Conservation (phyloP, 2,113 vertebrate species). For the Ariopsis seemanni region DNA sequence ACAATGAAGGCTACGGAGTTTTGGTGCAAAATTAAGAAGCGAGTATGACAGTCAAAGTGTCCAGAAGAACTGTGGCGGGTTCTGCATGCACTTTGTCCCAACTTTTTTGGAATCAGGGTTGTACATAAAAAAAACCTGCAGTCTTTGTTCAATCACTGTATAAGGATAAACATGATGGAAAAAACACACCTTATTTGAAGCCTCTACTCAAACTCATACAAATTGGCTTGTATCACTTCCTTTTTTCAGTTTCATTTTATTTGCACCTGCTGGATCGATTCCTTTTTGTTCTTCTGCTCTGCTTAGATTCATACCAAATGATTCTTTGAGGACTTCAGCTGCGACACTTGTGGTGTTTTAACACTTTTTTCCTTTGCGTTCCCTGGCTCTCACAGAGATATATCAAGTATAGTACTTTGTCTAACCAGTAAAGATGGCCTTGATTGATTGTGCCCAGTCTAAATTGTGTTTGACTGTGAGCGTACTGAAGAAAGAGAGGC, state of each 20-base stretch:
- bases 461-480: conserved; percentile 1
- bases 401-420: conserved; percentile 2
- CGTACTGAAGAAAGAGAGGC: not conserved
- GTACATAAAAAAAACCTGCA: not conserved
- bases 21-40: no score
- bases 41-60: no score
- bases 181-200: not conserved
- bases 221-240: not conserved
- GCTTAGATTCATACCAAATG: not conserved
- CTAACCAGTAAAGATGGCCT: conserved; percentile 20
- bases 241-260: not conserved
- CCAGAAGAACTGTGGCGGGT: no score
- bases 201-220: conserved; percentile 14
- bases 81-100: no score
- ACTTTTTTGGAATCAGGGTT: no score
- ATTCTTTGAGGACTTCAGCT: conserved; percentile 35
- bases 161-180: conserved; percentile 3
- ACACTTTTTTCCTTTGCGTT: not conserved
- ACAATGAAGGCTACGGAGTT: no score
- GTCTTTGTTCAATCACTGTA: not conserved
- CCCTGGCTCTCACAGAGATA: not conserved
- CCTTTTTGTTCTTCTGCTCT: not conserved
- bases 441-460: not conserved
- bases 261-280: not conserved
- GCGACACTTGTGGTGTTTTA: conserved; percentile 36